Percentiles rank a stretch among this genome's conserved stretches.
phyloP scores from a whole-genome alignment of 1,140 invertebrate genomes.

The Drosophila subobscura region DNA sequence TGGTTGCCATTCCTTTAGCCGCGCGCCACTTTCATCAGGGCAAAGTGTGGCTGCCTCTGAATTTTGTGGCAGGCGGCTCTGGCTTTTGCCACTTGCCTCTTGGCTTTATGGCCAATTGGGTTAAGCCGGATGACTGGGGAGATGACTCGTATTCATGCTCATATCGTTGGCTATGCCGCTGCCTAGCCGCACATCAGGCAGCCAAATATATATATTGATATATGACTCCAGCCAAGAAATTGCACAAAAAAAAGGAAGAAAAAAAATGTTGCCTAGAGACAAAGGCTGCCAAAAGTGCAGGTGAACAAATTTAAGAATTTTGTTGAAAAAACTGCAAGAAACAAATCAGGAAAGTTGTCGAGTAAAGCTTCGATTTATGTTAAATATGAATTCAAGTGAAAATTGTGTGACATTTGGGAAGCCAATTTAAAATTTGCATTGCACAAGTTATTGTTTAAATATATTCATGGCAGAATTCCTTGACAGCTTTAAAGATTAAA shows the following conservation, averaged over 20 bases:
- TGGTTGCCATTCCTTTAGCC: constrained; percentile 43
- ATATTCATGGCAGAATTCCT: too few relatives aligned
- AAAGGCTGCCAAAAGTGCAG: constrained; percentile 20
- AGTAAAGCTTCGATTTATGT: too few relatives aligned
- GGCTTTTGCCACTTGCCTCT: constrained; percentile 24
- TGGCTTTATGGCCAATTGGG: constrained; percentile 60
- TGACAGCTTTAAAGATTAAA: too few relatives aligned
- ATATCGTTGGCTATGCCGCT: constrained; percentile 25
- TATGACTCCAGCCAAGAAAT: constrained; percentile 23
- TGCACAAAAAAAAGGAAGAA: constrained; percentile 5
- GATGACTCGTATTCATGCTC: constrained; percentile 1
- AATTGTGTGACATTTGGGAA: too few relatives aligned
- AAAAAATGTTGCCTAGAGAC: background rate
- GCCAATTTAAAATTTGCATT: too few relatives aligned
- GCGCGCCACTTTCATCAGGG: constrained; percentile 47
- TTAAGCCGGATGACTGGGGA: constrained; percentile 25
- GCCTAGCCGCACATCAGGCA: constrained; percentile 33
- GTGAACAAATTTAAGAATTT: background rate
- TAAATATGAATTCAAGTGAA: too few relatives aligned
- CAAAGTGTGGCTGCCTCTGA: constrained; percentile 35
- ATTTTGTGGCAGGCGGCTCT: constrained; percentile 2
- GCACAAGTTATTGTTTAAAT: too few relatives aligned
- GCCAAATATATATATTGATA: constrained; percentile 45
- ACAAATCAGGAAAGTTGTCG: too few relatives aligned
- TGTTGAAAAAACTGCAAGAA: too few relatives aligned